Conservation (phyloP, 2,113 vertebrate species). For the Micronycteris hirsuta region DNA sequence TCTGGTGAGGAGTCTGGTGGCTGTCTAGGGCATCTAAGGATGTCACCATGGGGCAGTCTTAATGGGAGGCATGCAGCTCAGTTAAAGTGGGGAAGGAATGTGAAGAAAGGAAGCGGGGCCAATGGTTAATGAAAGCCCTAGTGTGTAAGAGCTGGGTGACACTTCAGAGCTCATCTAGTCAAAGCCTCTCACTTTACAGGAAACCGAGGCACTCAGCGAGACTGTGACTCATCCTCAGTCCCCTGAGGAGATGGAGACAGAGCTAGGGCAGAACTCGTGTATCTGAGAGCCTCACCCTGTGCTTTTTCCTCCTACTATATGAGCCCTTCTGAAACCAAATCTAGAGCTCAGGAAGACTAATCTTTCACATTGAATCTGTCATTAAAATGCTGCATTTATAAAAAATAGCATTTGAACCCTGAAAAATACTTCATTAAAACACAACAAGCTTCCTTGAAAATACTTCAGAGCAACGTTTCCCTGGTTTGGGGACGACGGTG, state of each 20-base stretch:
- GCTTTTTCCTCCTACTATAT: neutral
- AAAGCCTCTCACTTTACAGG: neutral
- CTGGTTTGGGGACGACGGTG: neutral
- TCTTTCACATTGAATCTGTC: conserved; percentile 15
- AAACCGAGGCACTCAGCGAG: conserved; percentile 46
- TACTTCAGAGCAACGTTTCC: conserved; percentile 54
- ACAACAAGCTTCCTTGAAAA: conserved; percentile 63
- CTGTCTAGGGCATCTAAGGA: neutral
- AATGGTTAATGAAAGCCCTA: neutral
- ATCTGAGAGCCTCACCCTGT: neutral
- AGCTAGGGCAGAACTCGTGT: neutral
- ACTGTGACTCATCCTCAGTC: neutral
- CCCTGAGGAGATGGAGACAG: neutral
- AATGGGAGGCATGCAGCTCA: neutral
- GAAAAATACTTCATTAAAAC: conserved; percentile 74
- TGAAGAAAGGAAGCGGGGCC: neutral
- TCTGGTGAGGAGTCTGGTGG: neutral
- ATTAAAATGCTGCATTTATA: conserved; percentile 68
- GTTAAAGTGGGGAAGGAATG: neutral
- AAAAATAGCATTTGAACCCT: conserved; percentile 73
- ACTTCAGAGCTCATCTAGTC: conserved; percentile 18
- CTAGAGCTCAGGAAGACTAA: conserved; percentile 24
- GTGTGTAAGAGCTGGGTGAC: neutral
- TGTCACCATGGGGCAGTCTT: neutral
- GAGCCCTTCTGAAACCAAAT: conserved; percentile 38